phyloP scores from a whole-genome alignment of 2,113 vertebrate genomes.

The Hydrolagus affinis region DNA sequence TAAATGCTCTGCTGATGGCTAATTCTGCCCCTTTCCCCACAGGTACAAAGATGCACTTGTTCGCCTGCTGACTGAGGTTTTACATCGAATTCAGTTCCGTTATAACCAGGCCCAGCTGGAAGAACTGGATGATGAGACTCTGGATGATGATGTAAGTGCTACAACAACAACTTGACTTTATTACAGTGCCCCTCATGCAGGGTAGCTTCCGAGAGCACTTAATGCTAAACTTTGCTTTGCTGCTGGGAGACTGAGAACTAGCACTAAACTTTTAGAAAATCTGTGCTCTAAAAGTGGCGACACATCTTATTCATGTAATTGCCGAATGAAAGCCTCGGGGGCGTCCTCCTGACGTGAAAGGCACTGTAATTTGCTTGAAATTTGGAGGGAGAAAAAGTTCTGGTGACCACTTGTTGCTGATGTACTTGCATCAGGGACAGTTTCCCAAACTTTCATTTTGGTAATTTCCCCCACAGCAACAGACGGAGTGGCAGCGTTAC shows the following conservation, averaged over 20 bases:
- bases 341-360: too few relatives aligned
- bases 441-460: slow-evolving; percentile 26
- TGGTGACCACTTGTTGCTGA: too few relatives aligned
- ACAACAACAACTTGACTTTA: too few relatives aligned
- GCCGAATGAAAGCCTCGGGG: too few relatives aligned
- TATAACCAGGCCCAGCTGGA: slow-evolving; percentile 93
- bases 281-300: background rate
- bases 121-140: slow-evolving; percentile 89
- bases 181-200: too few relatives aligned
- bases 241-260: too few relatives aligned
- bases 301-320: background rate
- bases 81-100: slow-evolving; percentile 92
- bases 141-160: slow-evolving; percentile 91
- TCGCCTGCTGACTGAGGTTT: slow-evolving; percentile 81
- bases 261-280: background rate
- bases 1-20: background rate
- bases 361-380: too few relatives aligned
- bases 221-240: background rate
- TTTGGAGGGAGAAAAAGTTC: too few relatives aligned
- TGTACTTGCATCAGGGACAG: background rate
- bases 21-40: background rate
- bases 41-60: slow-evolving; percentile 95
- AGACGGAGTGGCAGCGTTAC: slow-evolving; percentile 96
- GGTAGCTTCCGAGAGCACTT: too few relatives aligned
- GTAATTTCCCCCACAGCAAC: slow-evolving; percentile 63